Conservation (phyloP, 2,113 vertebrate species). For the Zosterops lateralis region DNA sequence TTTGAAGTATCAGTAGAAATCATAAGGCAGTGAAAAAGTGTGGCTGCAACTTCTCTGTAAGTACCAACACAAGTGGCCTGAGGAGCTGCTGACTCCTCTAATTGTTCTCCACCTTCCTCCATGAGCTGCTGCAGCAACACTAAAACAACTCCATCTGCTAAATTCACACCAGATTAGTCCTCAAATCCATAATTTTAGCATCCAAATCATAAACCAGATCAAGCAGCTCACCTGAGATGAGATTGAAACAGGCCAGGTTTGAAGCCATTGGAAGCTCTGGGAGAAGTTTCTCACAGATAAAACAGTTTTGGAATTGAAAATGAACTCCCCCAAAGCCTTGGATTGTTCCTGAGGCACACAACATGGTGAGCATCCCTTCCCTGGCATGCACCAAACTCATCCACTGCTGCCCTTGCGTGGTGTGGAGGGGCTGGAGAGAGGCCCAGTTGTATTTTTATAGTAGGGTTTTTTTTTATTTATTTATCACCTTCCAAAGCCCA, state of each 20-base stretch:
- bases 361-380: not conserved
- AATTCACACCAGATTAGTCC: not conserved
- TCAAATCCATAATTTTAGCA: not conserved
- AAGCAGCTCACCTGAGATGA: not conserved
- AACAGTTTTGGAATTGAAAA: not conserved
- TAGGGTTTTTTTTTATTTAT: too few relatives aligned
- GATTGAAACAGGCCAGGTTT: not conserved
- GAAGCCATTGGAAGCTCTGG: not conserved
- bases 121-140: not conserved
- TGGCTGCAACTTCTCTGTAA: not conserved
- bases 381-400: not conserved
- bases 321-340: not conserved
- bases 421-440: accelerated
- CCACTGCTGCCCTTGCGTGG: not conserved
- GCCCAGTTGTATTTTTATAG: not conserved
- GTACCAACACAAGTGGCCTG: not conserved
- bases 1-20: not conserved
- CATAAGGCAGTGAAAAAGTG: not conserved
- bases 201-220: not conserved
- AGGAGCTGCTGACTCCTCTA: not conserved
- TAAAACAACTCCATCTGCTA: not conserved
- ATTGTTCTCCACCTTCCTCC: not conserved
- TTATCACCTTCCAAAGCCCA: not conserved
- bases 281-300: not conserved
- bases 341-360: not conserved